Evolutionary conservation across 2,888 invertebrate genomes (phyloP), one percentile per base, ranked within the genome.

Genomic region (Hanleya hanleyi): DNA sequence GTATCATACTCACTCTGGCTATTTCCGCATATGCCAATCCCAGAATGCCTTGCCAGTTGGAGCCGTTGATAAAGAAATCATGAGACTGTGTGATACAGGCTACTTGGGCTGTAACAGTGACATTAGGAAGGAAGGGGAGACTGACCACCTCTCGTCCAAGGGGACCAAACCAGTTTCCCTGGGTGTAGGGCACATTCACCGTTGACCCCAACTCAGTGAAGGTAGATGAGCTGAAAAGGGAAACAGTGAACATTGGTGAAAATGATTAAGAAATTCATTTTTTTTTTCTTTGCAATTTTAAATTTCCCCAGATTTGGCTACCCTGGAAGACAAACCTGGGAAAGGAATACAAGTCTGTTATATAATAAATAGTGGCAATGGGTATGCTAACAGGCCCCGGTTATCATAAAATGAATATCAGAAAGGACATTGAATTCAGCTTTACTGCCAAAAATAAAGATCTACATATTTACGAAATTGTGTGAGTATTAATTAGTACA

Each of bases 11-110:
- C 78, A 90, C 90, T 81, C 86, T 62, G 26, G 88, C 83, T 51
- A 90, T 85, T 37, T 79, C 81, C 51, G 82, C 79, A 77, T 93
- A 94, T 0, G 93, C 94, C 50, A 94, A 82, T 1, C 94, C 94
- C 26, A 94, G 88, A 51, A 94, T 92, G 70, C 94, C 91, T 91
- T 94, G 93, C 93, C 93, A 94, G 73, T 92, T 91, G 4, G 93
- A 93, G 6, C 92, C 92, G 84, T 93, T 93, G 86, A 93, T 92
- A 80, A 93, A 94, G 85, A 94, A 93, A 66, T 92, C 91, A 67
- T 92, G 90, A 57, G 93, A 92, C 35, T 91, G 90, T 7, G 91
- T 92, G 73, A 94, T 94, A 29, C 92, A 91, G 12, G 93, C 93
- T 75, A 93, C 92, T 75, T 92, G 91, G 15, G 81, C 78, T 65